Evolutionary conservation across 37 sponge, comb jelly and placozoan genomes (phyloP), one percentile per base, ranked within the genome.

Genomic region (Lycopodina hypogea): DNA sequence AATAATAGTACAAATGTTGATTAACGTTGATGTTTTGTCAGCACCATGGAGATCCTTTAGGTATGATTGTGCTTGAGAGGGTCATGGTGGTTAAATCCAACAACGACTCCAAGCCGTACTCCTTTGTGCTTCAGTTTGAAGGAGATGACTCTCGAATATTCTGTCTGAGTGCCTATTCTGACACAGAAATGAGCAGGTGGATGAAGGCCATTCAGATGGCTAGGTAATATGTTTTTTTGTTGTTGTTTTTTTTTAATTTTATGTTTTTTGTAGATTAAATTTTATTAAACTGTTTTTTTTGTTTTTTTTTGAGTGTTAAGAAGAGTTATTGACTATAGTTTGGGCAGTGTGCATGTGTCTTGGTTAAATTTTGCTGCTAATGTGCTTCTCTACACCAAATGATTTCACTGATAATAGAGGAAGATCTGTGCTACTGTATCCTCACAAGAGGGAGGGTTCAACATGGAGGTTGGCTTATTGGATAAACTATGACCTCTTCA

Each of bases 11-110:
- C n/a, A 6, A 28, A 17, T 59, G 28, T 59, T 59, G 8, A 6
- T 28, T 59, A 6, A 6, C 12, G 60, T 28, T 59, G 28, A 17
- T 28, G n/a, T 28, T 59, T 45, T 4, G 48, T 9, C 56, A 73
- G 74, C 3, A 80, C 74, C 55, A 42, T 53, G 48, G 68, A 17
- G 81, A 81, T 15, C 76, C 81, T 1, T 30, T 76, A 28, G 92
- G 92, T 23, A 84, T 91, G 41, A 80, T 91, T 1, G 61, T 91
- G 23, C 81, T 91, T 33, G 92, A 87, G 80, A 74, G 82, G 26
- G 71, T 71, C 33, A 28, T 21, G 0, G 86, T 78, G 3, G 52
- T 81, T 35, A 81, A 68, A 1, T n/a, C 65, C 0, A 69, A 42
- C 14, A 56, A 67, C 42, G 79, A 78, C 56, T 72, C 61, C 14